These are phyloP conservation scores for Heteromurus nitidus DNA, from an alignment of 2,888 invertebrate species.

Conservation along the genomic window DNA sequence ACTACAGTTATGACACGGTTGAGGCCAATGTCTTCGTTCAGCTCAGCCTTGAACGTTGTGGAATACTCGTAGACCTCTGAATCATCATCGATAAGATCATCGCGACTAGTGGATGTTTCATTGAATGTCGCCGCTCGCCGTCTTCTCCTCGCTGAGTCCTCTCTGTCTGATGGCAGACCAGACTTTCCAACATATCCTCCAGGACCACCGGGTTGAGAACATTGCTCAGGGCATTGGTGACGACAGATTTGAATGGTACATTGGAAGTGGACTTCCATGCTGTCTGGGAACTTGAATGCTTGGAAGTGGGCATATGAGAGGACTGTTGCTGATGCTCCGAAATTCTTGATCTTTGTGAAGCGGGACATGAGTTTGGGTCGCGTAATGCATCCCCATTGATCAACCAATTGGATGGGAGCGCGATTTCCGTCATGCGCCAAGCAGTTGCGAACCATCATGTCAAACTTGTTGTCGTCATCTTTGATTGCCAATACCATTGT, in stretches of 20 bases:
- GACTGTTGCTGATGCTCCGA: constrained; percentile 88
- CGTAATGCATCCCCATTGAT: constrained; percentile 93
- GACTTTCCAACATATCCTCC: constrained; percentile 70
- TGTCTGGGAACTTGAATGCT: constrained; percentile 96
- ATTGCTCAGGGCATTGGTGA: constrained; percentile 94
- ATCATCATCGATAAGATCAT: constrained; percentile 70
- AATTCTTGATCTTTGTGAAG: constrained; percentile 96
- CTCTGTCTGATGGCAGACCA: constrained; percentile 77
- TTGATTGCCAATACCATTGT: constrained; percentile 97
- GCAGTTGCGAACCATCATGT: constrained; percentile 95
- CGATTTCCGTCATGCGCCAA: constrained; percentile 96
- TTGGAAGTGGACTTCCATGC: constrained; percentile 95
- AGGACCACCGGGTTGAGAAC: constrained; percentile 77
- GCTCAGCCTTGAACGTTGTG: constrained; percentile 74
- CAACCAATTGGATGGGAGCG: constrained; percentile 91
- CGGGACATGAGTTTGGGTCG: constrained; percentile 94
- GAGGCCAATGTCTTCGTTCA: constrained; percentile 86
- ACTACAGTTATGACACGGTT: constrained; percentile 93
- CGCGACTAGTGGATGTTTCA: constrained; percentile 65
- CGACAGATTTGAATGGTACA: constrained; percentile 79
- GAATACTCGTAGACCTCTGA: constrained; percentile 70
- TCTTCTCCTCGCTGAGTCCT: constrained; percentile 81
- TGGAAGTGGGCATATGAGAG: constrained; percentile 74
- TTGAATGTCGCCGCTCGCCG: constrained; percentile 75
- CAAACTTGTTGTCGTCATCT: constrained; percentile 95